Conservation (phyloP, 1,140 invertebrate genomes). For the Brachionus angularis region DNA sequence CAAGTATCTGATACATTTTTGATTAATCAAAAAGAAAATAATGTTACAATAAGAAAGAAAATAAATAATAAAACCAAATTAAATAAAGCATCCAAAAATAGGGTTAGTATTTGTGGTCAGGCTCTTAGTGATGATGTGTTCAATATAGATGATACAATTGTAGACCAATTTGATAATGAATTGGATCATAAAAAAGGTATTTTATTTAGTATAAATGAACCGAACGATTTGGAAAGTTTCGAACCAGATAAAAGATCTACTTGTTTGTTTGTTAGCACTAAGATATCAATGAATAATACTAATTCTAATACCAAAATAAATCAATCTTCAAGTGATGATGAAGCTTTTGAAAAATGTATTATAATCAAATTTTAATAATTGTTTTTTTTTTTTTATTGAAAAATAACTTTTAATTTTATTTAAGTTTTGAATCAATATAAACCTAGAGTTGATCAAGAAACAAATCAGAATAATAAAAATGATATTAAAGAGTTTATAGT, state of each 20-base stretch:
- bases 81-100: not conserved
- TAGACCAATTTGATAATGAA: constrained; percentile 42
- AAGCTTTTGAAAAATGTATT: constrained; percentile 33
- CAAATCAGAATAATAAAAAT: not conserved
- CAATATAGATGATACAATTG: constrained; percentile 40
- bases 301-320: too few species aligned
- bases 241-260: not conserved
- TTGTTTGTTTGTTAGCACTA: not conserved
- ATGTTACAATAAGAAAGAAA: constrained; percentile 23
- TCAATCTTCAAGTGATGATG: constrained; percentile 34
- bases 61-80: not conserved
- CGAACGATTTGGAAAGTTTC: not conserved
- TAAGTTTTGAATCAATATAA: constrained; percentile 1
- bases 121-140: constrained; percentile 35
- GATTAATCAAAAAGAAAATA: too few species aligned
- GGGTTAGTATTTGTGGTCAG: constrained; percentile 36
- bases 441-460: not conserved
- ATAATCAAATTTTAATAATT: too few species aligned
- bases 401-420: not conserved
- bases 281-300: too few species aligned
- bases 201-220: constrained; percentile 6
- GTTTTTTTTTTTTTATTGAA: not conserved
- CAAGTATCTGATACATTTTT: too few species aligned
- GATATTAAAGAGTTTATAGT: constrained; percentile 32
- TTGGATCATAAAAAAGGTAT: constrained; percentile 20